Evolutionary conservation across 2,797 vertebrate genomes (phyloP), one percentile per base, ranked within the genome.

Genomic region (Ceryle rudis): DNA sequence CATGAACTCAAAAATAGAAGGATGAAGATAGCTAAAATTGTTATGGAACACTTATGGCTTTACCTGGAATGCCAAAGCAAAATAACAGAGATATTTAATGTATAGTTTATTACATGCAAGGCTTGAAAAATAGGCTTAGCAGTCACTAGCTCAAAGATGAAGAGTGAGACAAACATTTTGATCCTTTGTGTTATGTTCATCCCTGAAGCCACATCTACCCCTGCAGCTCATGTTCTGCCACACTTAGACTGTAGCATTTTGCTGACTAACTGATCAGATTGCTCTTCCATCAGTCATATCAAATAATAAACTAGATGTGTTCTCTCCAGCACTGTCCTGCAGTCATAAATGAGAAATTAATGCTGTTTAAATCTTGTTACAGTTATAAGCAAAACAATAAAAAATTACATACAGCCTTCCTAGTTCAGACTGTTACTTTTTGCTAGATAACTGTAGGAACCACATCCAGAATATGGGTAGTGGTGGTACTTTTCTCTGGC

Each of bases 391-490:
- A 44, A 86, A 89, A 11, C 1, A 47, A 85, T 33, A 11, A 54
- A 67, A 88, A 88, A 52, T 9, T 6, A 79, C 67, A 74, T 17
- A 67, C 1, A 52, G 15, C 6, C 14, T 44, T 86, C 37, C 22
- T 57, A 47, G 14, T 60, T 69, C 37, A 41, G 91, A 20, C 9
- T 0, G 1, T 47, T 84, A 60, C 21, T 29, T 73, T 81, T 39
- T n/a, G 25, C 37, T 37, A 37, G 37, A 9, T 74, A 86, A 35
- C 23, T 79, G n/a, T 4, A 65, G 31, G 81, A 75, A 22, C 22
- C 22, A 26, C 0, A 1, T 41, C 18, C 42, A 75, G 62, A 41
- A 13, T n/a, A 42, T 0, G 3, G 26, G 14, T 4, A 64, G 19
- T 5, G 14, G 58, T 61, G 7, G 22, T 26, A 41, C 41, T 61